phyloP scores from a whole-genome alignment of 2,113 vertebrate genomes.

The Hemiscyllium ocellatum region DNA sequence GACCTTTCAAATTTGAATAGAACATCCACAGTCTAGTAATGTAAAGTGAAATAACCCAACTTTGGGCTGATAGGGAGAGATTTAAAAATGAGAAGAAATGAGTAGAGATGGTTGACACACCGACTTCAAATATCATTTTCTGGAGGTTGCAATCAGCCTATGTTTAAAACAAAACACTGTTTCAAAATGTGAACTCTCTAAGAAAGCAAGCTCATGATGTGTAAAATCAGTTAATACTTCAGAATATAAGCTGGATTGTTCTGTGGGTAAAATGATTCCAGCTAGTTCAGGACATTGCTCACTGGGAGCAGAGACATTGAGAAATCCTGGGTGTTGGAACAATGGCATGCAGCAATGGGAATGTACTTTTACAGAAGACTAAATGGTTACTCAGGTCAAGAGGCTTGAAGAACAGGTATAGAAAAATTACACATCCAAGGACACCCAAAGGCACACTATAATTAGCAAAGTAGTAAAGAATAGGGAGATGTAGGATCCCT shows the following conservation, averaged over 20 bases:
- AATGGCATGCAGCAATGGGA: not conserved
- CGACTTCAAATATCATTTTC: not conserved
- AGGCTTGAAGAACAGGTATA: not conserved
- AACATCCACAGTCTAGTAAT: not conserved
- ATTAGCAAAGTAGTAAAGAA: not conserved
- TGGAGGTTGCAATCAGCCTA: not conserved
- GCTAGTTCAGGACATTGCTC: not conserved
- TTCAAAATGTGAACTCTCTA: not conserved
- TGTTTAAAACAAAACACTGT: too few species aligned
- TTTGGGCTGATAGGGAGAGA: not conserved
- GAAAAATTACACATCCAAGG: not conserved
- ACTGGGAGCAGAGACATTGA: not conserved
- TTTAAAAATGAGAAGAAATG: not conserved
- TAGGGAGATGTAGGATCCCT: not conserved
- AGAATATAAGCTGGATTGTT: not conserved
- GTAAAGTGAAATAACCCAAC: not conserved
- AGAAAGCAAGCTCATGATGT: not conserved
- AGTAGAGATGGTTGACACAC: not conserved
- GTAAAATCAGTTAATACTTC: not conserved
- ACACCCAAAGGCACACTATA: not conserved
- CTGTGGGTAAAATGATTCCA: not conserved
- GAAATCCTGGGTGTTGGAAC: not conserved
- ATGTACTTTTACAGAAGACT: not conserved
- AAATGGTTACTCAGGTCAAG: not conserved
- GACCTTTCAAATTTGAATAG: not conserved